Percentiles rank a stretch among this genome's conserved stretches.
phyloP scores from a whole-genome alignment of 1,140 invertebrate species.

The Nasonia longicornis region DNA sequence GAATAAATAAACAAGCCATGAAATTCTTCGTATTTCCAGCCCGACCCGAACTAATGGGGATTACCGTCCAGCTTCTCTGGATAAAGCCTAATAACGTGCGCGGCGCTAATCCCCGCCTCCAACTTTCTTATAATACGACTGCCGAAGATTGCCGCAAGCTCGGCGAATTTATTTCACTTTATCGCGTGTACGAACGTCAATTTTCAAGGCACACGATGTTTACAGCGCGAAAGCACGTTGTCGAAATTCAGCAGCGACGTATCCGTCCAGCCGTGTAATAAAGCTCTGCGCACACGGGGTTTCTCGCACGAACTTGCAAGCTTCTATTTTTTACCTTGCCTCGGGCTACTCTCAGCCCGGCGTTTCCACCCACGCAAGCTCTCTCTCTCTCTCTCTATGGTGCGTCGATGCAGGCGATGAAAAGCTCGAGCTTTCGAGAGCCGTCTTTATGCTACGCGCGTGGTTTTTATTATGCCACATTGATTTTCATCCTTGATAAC shows the following conservation, averaged over 20 bases:
- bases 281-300: neutral
- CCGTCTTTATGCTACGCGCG: neutral
- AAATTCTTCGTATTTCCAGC: neutral
- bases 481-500: neutral
- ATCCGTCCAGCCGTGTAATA: neutral
- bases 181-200: too few relatives aligned
- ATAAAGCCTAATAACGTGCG: conserved; percentile 11
- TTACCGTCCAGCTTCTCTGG: neutral
- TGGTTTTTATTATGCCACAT: too few relatives aligned
- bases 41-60: neutral
- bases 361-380: neutral
- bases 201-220: too few relatives aligned
- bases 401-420: neutral
- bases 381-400: neutral
- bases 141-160: neutral
- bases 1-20: neutral
- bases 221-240: too few relatives aligned
- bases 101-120: neutral
- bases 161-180: neutral
- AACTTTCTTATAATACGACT: neutral
- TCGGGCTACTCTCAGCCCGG: neutral
- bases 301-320: neutral
- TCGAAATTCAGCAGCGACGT: neutral
- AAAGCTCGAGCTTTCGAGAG: conserved; percentile 3
- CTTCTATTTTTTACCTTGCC: neutral